These are phyloP conservation scores for Lepidotrigona ventralis DNA, from an alignment of 1,140 invertebrate species.

Conservation along the genomic window DNA sequence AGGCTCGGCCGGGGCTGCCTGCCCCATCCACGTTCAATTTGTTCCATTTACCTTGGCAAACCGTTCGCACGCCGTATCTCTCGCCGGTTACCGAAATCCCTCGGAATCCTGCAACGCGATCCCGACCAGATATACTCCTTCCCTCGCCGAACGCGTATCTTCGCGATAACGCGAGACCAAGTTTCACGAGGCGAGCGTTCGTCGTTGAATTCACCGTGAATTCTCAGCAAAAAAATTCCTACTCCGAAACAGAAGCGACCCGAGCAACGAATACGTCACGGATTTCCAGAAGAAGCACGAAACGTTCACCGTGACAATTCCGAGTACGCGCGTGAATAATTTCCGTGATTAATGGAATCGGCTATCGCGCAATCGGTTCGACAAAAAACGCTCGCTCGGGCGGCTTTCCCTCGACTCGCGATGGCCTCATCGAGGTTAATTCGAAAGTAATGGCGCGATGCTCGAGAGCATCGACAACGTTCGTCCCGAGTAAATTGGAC, in stretches of 20 bases:
- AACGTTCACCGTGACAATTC: not conserved
- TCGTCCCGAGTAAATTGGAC: slow-evolving; percentile 49
- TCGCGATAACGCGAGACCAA: not conserved
- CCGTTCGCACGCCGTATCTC: not conserved
- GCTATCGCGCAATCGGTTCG: not conserved
- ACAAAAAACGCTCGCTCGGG: not conserved
- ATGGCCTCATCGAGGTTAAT: slow-evolving; percentile 38
- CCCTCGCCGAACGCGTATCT: too few relatives aligned
- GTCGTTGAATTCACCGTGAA: not conserved
- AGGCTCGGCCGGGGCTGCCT: not conserved
- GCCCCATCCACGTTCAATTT: not conserved
- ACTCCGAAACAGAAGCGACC: too few relatives aligned
- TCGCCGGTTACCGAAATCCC: not conserved
- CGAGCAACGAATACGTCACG: not conserved
- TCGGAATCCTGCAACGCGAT: not conserved
- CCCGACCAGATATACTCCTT: not conserved
- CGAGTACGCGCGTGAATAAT: slow-evolving; percentile 15
- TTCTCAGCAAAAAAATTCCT: too few relatives aligned
- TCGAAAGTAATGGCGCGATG: slow-evolving; percentile 38
- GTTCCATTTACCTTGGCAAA: slow-evolving; percentile 32
- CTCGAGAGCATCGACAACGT: slow-evolving; percentile 5
- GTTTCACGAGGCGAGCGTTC: not conserved
- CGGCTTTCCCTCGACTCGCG: slow-evolving; percentile 10
- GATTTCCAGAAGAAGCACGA: not conserved
- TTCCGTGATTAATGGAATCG: slow-evolving; percentile 12